Evolutionary conservation across 2,113 vertebrate genomes (phyloP).

Genomic region (Alethe castanea): DNA sequence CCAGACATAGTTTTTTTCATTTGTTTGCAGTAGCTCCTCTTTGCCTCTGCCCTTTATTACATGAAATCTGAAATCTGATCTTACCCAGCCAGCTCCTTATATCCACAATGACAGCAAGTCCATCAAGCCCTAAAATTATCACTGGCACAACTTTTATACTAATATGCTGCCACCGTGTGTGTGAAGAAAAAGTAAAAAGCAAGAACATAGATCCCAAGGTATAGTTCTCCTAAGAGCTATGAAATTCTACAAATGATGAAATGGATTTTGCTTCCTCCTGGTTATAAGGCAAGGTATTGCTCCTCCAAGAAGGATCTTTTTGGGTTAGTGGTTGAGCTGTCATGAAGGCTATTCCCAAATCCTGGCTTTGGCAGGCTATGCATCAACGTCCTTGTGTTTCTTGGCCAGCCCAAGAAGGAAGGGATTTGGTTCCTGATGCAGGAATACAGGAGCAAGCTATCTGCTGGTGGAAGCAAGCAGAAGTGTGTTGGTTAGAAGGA

Average conservation of each 20-base stretch:
- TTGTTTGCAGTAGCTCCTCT: neutral
- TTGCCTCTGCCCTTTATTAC: neutral
- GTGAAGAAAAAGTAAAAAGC: neutral
- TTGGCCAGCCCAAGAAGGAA: neutral
- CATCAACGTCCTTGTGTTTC: neutral
- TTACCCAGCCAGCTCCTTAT: neutral
- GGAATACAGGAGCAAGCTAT: neutral
- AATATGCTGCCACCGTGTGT: neutral
- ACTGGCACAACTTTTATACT: neutral
- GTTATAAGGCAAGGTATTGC: neutral
- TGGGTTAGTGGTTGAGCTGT: neutral
- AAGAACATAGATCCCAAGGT: neutral
- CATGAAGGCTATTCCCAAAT: neutral
- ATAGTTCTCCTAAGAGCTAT: neutral
- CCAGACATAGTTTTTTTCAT: neutral
- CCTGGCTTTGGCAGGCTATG: neutral
- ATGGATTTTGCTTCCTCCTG: neutral
- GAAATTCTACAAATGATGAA: neutral
- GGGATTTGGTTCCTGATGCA: neutral
- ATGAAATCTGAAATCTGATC: neutral
- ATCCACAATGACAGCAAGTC: neutral
- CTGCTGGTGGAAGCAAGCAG: neutral
- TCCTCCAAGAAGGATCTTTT: neutral
- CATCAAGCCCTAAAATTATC: neutral
- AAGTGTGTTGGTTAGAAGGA: neutral